A percentile compares a stretch with the other conserved stretches of the same genome.
phyloP scores from a whole-genome alignment of 2,888 invertebrate genomes.

The Allacma fusca region DNA sequence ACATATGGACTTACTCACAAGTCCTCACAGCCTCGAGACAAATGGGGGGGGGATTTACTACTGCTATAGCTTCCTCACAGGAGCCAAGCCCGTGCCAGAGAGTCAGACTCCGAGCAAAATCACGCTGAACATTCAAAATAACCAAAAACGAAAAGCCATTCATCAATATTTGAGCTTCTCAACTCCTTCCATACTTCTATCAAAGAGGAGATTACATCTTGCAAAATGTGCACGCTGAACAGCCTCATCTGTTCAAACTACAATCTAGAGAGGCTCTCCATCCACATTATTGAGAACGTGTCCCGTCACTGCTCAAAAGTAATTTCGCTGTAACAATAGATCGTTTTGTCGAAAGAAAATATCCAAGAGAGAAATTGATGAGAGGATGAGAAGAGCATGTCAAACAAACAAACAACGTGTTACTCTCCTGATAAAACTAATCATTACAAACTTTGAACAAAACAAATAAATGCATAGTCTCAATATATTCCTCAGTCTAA shows the following conservation, averaged over 20 bases:
- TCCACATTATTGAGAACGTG: not conserved
- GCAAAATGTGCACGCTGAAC: too few relatives aligned
- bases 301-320: conserved; percentile 10
- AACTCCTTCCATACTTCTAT: too few relatives aligned
- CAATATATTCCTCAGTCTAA: not conserved
- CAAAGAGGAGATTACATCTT: too few relatives aligned
- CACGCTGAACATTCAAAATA: not conserved
- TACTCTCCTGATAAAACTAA: conserved; percentile 4
- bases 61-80: too few relatives aligned
- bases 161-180: conserved; percentile 3
- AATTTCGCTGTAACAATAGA: not conserved
- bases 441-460: conserved; percentile 7
- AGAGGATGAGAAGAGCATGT: conserved; percentile 16
- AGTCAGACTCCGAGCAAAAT: not conserved
- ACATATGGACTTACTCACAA: too few relatives aligned
- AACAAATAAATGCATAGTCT: not conserved
- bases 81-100: not conserved
- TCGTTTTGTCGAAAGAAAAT: not conserved
- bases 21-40: too few relatives aligned
- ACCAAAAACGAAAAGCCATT: conserved; percentile 2
- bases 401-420: conserved; percentile 7
- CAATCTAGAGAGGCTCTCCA: not conserved
- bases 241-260: too few relatives aligned
- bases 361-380: conserved; percentile 12
- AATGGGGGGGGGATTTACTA: too few relatives aligned